Base-by-base conservation (phyloP, 2,888 invertebrate genomes). In the Hemistola chrysoprasaria region DNA sequence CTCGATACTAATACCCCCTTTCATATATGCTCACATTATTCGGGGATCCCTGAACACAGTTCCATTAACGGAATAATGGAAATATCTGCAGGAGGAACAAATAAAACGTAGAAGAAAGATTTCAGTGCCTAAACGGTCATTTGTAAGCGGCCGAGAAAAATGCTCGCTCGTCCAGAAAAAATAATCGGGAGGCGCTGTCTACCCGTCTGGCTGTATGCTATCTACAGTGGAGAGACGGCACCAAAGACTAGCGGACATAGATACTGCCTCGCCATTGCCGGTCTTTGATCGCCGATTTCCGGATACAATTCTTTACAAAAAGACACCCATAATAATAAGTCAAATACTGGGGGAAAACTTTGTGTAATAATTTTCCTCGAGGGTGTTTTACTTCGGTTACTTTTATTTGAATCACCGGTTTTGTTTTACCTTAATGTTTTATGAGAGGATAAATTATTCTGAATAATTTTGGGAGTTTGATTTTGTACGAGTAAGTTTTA, bases 121-220 rank as follows among this genome's bases (percentile, higher is more conserved):
- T 83, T 76, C 72, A 75, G 72, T 74, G 77, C 74, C 71, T 76
- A 76, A 82, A 76, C 77, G 80, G 83, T 79, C 79, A 83, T 86
- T 86, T 85, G 79, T 85, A 79, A 79, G 79, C 75, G 69, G 74
- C 65, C 65, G 76, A 81, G 82, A 83, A 76, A 83, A 83, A 82
- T 82, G 79, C 70, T 79, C 71, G 69, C 71, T 79, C 78, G 74
- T 65, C 75, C 64, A 77, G 79, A 81, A 82, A 82, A 83, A 84
- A 82, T 80, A 78, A 80, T 79, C 71, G 71, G 58, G 55, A 64
- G 65, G 57, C 58, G 16, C 16, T 16, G 16, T 16, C 16, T 16
- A 4, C 16, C 16, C 3, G 16, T 16, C 16, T 16, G 16, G 16
- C 2, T 3, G 16, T 4, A 16, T 16, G 16, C 3, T 3, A 2